phyloP scores from a whole-genome alignment of 2,797 vertebrate species.

The Pseudochirops cupreus region DNA sequence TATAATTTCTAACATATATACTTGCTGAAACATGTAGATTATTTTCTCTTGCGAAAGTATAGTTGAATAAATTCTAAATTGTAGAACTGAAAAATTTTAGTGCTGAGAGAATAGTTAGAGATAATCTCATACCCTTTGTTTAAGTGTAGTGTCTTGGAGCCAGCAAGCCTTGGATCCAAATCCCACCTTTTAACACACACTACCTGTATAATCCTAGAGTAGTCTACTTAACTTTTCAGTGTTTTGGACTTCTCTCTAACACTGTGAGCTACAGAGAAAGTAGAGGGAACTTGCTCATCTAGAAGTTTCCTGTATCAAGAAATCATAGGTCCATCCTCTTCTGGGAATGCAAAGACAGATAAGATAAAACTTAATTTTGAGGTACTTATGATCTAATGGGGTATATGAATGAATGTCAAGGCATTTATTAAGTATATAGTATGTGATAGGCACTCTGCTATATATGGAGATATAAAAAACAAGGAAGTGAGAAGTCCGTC shows the following conservation, averaged over 20 bases:
- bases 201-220: background rate
- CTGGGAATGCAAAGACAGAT: background rate
- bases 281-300: background rate
- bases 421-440: background rate
- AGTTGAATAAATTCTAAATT: background rate
- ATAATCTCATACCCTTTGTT: background rate
- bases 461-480: background rate
- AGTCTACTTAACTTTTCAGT: background rate
- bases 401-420: background rate
- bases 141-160: background rate
- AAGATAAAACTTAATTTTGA: background rate
- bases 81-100: constrained; percentile 25
- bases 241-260: background rate
- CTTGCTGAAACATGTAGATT: background rate
- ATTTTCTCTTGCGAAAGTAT: constrained; percentile 3
- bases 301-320: background rate
- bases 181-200: background rate
- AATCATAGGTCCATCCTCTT: background rate
- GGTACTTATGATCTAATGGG: background rate
- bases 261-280: background rate
- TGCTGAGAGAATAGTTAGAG: background rate
- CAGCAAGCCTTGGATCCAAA: background rate
- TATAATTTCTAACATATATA: constrained; percentile 19
- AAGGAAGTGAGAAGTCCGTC: background rate
- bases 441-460: background rate